Conservation (phyloP, 1,140 invertebrate species). For the Drosophila mauritiana region DNA sequence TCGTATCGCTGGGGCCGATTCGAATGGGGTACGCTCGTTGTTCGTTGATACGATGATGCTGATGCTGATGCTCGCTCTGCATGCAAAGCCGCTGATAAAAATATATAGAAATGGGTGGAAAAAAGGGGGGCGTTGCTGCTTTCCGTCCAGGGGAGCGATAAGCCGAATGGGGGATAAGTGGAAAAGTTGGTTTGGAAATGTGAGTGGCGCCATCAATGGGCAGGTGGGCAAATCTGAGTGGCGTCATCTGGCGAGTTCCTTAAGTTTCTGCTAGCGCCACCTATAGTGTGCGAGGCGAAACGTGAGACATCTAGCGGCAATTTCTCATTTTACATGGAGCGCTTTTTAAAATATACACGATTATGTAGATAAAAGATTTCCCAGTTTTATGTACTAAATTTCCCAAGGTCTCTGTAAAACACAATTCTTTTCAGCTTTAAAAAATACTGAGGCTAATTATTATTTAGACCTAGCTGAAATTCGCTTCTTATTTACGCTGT, state of each 20-base stretch:
- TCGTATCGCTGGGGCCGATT: conserved; percentile 19
- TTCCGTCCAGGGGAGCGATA: conserved; percentile 14
- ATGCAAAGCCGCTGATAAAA: conserved; percentile 43
- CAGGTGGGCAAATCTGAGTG: background rate
- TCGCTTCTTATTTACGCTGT: too few relatives aligned
- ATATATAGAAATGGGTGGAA: conserved; percentile 5
- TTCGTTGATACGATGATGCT: conserved; percentile 23
- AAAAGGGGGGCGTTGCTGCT: conserved; percentile 3
- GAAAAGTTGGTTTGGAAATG: background rate
- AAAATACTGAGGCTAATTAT: too few relatives aligned
- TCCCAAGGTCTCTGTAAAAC: too few relatives aligned
- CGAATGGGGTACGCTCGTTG: conserved; percentile 13
- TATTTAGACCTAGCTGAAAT: too few relatives aligned
- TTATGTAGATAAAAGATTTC: background rate
- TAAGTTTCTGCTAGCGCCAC: background rate
- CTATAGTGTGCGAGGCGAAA: background rate
- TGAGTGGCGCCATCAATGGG: background rate
- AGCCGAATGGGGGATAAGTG: conserved; percentile 1
- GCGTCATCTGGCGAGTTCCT: background rate
- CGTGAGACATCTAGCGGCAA: background rate
- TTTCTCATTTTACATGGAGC: background rate
- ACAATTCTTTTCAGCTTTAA: too few relatives aligned
- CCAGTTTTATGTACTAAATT: too few relatives aligned
- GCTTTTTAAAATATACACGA: background rate
- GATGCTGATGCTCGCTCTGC: conserved; percentile 25